Evolutionary conservation across 2,888 invertebrate genomes (phyloP), one percentile per base, ranked within the genome.

Genomic region (Apomyelois bistriatella): DNA sequence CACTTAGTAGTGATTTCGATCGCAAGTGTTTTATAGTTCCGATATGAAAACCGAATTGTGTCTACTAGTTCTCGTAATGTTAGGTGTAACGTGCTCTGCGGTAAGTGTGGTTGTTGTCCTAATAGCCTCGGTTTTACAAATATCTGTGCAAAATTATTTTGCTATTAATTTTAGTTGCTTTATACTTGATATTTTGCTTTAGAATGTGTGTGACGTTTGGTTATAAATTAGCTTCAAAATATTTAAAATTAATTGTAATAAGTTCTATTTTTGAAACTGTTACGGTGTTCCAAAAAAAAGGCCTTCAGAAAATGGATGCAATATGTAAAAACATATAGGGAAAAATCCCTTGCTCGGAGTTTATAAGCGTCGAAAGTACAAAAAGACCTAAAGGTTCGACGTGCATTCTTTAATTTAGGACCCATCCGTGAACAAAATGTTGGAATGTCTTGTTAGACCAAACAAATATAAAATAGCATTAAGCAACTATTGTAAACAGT

Each of bases 61-160:
- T 47, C 4, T 48, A 12, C 22, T 53, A 15, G 38, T 42, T 36
- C 37, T 54, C 2, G 47, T 51, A 17, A 30, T 53, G 55, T 40
- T 28, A 36, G 16, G 41, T 46, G 40, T 52, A 36, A 47, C 37
- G 30, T 48, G 15, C 10, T 43, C 40, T 52, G 36, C 40, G 52
- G 56, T 56, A 46, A 56, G 53, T 22, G 40, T 37, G 38, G 53
- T 16, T 42, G 22, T 35, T 40, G 41, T 49, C 48, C 43, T 53
- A 53, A 55, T 53, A 36, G 53, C 52, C 32, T 40, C 22, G 40
- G 42, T 48, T 38, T 48, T 28, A 48, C 28, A 38, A 48, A 48
- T 48, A 48, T 38, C 17, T 13, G 48, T 28, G 28, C 28, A 10
- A 46, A n/a, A 46, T 46, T 32, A 46, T 46, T 46, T 46, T 15